Evolutionary conservation across 2,888 invertebrate genomes (phyloP), one percentile per base, ranked within the genome.

Genomic region (Nymphalis urticae): DNA sequence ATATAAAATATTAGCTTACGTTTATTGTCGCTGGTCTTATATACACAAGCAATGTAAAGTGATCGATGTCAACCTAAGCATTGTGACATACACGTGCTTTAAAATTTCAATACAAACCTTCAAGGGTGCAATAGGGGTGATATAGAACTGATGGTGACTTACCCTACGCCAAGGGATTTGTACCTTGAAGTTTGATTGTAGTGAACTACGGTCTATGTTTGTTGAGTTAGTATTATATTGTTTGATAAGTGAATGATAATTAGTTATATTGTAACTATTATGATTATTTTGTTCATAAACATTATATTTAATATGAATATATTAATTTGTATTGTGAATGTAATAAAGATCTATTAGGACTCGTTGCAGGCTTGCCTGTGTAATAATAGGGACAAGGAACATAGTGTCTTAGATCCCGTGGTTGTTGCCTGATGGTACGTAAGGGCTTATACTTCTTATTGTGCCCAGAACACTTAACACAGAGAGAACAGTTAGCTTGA

Each of bases 81-180:
- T 72, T 69, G 63, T 71, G 73, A 62, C 68, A 77, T 75, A 77
- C 80, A 75, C 69, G 61, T 61, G 69, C 76, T 78, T 73, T 70
- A 80, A 82, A 83, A 84, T 83, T 83, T 84, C 81, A 85, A 83
- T 82, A 80, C 79, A 75, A 74, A 65, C 77, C 76, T 77, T 79
- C 79, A 80, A 80, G 78, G 79, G 76, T 68, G 70, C 62, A 66
- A 71, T 68, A 65, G 68, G 71, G 71, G 54, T 27, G 32, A 56
- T 32, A 56, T 56, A 56, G 32, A 71, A 76, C 73, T 63, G 68
- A 67, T 54, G 64, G 68, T 62, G 79, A 79, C 76, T 77, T 75
- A 77, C 77, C 71, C 73, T 70, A 72, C 75, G 78, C 70, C 79
- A 56, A 69, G 73, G 85, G 84, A 82, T 76, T 76, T 76, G 78